Evolutionary conservation across 1,140 invertebrate species (phyloP).

Genomic region (Drosophila lowei): DNA sequence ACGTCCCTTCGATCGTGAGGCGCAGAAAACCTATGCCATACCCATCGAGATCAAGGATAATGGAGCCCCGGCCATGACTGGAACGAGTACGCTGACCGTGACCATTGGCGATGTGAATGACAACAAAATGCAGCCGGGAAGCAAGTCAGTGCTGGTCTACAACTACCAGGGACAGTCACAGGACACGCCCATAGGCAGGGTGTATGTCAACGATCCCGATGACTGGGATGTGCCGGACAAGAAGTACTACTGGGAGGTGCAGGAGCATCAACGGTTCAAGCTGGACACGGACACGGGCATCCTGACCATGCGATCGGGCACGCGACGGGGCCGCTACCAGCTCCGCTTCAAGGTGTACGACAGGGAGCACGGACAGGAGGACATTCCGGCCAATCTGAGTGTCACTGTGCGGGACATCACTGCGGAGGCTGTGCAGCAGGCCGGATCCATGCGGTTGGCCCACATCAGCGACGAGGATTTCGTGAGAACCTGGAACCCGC

Average conservation of each 20-base stretch:
- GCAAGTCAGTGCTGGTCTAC: constrained; percentile 88
- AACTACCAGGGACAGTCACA: constrained; percentile 87
- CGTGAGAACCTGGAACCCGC: constrained; percentile 86
- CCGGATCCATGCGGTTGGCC: constrained; percentile 87
- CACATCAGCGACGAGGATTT: constrained; percentile 88
- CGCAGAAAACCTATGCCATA: constrained; percentile 86
- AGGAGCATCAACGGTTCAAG: constrained; percentile 85
- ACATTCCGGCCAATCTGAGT: constrained; percentile 85
- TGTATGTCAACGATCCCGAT: constrained; percentile 88
- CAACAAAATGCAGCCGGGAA: constrained; percentile 87
- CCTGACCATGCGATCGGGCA: constrained; percentile 87
- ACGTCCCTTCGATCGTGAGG: constrained; percentile 87
- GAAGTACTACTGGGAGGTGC: constrained; percentile 86
- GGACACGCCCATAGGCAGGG: constrained; percentile 87
- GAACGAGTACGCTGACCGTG: constrained; percentile 87
- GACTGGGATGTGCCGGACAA: constrained; percentile 90
- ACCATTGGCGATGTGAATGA: constrained; percentile 89
- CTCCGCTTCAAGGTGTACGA: constrained; percentile 87
- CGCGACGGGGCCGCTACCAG: constrained; percentile 85
- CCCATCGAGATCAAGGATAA: constrained; percentile 87
- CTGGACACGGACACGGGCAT: constrained; percentile 86
- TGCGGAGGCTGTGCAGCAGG: constrained; percentile 87
- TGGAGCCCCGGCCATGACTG: constrained; percentile 85
- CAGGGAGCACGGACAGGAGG: constrained; percentile 85
- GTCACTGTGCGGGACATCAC: constrained; percentile 87